These are phyloP conservation scores for Hyppa rectilinea DNA, from an alignment of 2,888 invertebrate genomes.

Conservation along the genomic window DNA sequence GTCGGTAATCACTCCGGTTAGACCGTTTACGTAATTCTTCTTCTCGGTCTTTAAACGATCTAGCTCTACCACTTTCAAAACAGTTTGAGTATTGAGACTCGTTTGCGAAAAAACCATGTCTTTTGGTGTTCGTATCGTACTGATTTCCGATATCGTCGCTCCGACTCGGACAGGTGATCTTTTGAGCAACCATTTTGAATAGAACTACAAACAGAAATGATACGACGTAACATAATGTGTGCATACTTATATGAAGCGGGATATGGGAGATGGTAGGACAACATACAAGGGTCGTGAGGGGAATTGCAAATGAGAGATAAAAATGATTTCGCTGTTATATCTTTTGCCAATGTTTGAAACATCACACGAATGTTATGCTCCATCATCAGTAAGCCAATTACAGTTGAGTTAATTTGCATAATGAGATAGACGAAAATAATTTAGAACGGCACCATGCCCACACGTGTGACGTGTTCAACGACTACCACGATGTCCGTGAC, in stretches of 20 bases:
- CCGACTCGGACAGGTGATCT: conserved; percentile 89
- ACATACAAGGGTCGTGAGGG: conserved; percentile 50
- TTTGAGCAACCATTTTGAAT: conserved; percentile 91
- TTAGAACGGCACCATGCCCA: conserved; percentile 46
- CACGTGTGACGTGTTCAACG: conserved; percentile 45
- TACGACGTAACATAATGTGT: conserved; percentile 90
- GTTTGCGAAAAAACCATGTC: conserved; percentile 90
- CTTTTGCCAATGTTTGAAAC: conserved; percentile 43
- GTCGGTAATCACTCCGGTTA: conserved; percentile 83
- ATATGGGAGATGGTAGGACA: conserved; percentile 61
- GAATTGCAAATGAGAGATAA: conserved; percentile 60
- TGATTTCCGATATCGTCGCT: conserved; percentile 89
- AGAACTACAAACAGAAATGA: conserved; percentile 91
- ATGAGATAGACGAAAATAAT: conserved; percentile 48
- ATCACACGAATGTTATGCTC: conserved; percentile 47
- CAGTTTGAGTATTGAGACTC: conserved; percentile 87
- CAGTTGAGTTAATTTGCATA: conserved; percentile 39
- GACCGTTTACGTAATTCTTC: conserved; percentile 83
- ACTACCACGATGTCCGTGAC: conserved; percentile 40
- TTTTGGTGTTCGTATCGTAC: conserved; percentile 86
- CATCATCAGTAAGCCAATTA: conserved; percentile 41
- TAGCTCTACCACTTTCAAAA: conserved; percentile 90
- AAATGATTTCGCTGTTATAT: conserved; percentile 51
- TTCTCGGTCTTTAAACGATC: conserved; percentile 88
- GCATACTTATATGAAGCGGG: conserved; percentile 86